Evolutionary conservation across 2,113 vertebrate genomes (phyloP), one percentile per base, ranked within the genome.

Genomic region (Phyllopteryx taeniolatus): DNA sequence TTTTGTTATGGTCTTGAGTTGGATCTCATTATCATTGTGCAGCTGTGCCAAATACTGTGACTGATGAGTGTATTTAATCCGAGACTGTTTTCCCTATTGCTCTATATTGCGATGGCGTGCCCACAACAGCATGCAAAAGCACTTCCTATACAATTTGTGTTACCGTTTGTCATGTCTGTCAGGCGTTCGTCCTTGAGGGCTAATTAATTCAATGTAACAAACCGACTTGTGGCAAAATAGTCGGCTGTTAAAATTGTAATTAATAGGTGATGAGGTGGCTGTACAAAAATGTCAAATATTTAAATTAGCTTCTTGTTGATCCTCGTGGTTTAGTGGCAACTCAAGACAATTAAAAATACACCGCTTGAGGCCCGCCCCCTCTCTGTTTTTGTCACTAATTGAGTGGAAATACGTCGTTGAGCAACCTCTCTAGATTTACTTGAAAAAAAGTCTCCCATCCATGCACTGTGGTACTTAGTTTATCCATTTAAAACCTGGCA

Each of bases 231-330:
- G 62, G 43, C 63, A 46, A 27, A 60, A 47, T 27, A 68, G 51
- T 54, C 51, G 67, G 44, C 64, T 54, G 31, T 39, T 68, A 13
- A 68, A 68, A 39, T 20, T 68, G 47, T 56, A 68, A 68, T 68
- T 68, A 68, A 54, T 35, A 54, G 49, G 35, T 54, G 12, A 68
- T 42, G 33, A 68, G 20, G 49, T 39, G 67, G 19, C 67, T 54
- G 67, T 68, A 68, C 10, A 68, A 68, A 39, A 2, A 68, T 54
- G 49, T 54, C 33, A 8, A 42, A 42, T 54, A 54, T 68, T 68
- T 42, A 68, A 68, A 68, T 39, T 2, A 68, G 49, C 5, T 51
- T 33, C 46, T 33, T 53, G 42, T 69, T 72, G 27, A 64, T 67
- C 43, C 53, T 46, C 47, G 33, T 75, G 35, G 66, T 70, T 64